These are phyloP conservation scores for Euplagia quadripunctaria DNA, from an alignment of 2,888 invertebrate genomes.

Conservation along the genomic window DNA sequence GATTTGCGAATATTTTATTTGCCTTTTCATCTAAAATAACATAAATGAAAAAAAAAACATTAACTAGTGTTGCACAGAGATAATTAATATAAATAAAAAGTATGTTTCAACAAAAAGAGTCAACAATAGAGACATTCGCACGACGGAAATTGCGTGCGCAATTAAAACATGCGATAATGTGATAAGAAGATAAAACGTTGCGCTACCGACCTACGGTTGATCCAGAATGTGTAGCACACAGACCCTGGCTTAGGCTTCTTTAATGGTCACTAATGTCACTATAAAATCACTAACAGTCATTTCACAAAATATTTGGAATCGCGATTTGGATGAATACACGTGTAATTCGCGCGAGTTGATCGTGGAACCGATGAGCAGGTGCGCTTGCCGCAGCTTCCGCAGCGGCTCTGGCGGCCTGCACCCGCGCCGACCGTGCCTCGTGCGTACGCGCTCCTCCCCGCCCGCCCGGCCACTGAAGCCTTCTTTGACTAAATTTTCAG, in stretches of 20 bases:
- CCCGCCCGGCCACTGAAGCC: conserved; percentile 75
- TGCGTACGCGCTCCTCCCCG: conserved; percentile 79
- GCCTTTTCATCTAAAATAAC: not conserved
- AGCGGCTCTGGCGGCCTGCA: conserved; percentile 71
- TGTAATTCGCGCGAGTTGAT: conserved; percentile 52
- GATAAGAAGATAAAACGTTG: conserved; percentile 75
- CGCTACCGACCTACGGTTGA: conserved; percentile 80
- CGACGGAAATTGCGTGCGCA: conserved; percentile 69
- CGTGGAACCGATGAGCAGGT: conserved; percentile 66
- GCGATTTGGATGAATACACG: conserved; percentile 46
- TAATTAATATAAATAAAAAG: conserved; percentile 7
- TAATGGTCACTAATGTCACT: conserved; percentile 69
- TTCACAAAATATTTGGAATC: conserved; percentile 57
- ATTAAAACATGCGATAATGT: conserved; percentile 70
- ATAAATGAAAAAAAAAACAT: not conserved
- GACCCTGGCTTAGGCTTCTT: conserved; percentile 50
- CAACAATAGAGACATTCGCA: conserved; percentile 65
- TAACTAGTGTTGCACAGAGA: not conserved
- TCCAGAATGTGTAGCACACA: conserved; percentile 70
- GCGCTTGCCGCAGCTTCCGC: conserved; percentile 82
- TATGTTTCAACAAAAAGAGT: conserved; percentile 14
- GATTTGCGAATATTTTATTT: not conserved
- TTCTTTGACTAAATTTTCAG: conserved; percentile 60
- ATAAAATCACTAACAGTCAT: conserved; percentile 73
- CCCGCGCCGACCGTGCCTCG: conserved; percentile 71